Evolutionary conservation across 1,140 invertebrate genomes (phyloP).

Genomic region (Conus ventricosus): DNA sequence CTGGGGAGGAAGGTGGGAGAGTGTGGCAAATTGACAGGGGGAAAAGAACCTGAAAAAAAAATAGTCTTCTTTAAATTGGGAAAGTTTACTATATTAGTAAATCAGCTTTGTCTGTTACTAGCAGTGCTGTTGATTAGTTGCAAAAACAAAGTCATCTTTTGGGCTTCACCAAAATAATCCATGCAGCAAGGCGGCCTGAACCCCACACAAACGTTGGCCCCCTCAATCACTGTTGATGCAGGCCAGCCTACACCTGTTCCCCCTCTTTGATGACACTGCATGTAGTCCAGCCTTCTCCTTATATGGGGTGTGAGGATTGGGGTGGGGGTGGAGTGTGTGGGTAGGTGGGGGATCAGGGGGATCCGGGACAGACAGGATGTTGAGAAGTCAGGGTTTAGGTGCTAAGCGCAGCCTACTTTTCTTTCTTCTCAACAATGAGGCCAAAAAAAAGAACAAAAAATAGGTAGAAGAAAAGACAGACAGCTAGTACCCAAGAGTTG

Average conservation of each 20-base stretch:
- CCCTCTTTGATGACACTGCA: neutral
- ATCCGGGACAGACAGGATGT: too few relatives aligned
- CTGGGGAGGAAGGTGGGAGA: neutral
- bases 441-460: neutral
- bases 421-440: neutral
- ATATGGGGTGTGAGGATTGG: neutral
- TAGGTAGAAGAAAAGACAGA: neutral
- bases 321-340: neutral
- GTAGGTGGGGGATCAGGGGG: neutral
- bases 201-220: neutral
- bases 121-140: constrained; percentile 9
- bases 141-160: constrained; percentile 11
- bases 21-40: neutral
- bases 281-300: neutral
- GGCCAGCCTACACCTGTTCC: neutral
- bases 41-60: neutral
- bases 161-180: neutral
- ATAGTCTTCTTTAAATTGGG: neutral
- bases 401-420: too few relatives aligned
- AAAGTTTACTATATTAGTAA: neutral
- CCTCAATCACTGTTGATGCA: neutral
- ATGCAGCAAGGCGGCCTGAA: neutral
- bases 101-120: neutral
- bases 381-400: too few relatives aligned
- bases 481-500: neutral